Evolutionary conservation across 2,888 invertebrate species (phyloP).

Genomic region (Orthonevra nobilis): DNA sequence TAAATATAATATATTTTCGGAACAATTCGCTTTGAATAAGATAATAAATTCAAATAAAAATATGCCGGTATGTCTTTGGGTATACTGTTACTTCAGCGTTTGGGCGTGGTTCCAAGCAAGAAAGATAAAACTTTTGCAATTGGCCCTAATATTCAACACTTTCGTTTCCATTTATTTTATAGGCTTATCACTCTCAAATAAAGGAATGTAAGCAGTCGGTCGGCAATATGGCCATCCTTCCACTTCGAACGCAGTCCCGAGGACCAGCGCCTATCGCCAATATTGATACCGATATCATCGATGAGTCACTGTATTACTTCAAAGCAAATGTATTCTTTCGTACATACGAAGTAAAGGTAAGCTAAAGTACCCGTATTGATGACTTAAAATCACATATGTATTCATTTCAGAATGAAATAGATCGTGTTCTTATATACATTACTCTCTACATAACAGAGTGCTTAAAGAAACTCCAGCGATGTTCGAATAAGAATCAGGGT

Average conservation of each 20-base stretch:
- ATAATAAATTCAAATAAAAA: too few species aligned
- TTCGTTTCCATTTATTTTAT: neutral
- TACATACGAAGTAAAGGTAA: slow-evolving; percentile 98
- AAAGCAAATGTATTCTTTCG: slow-evolving; percentile 99
- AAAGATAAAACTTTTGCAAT: too few species aligned
- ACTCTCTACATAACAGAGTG: slow-evolving; percentile 99
- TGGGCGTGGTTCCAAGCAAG: slow-evolving; percentile 45
- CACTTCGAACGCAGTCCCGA: slow-evolving; percentile 92
- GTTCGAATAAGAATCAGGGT: slow-evolving; percentile 93
- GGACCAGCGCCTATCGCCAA: slow-evolving; percentile 93
- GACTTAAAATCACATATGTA: neutral
- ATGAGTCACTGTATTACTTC: slow-evolving; percentile 98
- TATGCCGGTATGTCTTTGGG: too few species aligned
- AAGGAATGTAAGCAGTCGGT: slow-evolving; percentile 86
- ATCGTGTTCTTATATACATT: slow-evolving; percentile 97
- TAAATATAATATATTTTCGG: too few species aligned
- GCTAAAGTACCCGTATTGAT: too few species aligned
- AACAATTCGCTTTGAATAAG: too few species aligned
- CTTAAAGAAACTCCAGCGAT: slow-evolving; percentile 95
- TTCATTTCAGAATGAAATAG: slow-evolving; percentile 92
- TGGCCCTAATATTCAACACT: too few species aligned
- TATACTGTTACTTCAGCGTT: too few species aligned
- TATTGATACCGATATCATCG: slow-evolving; percentile 93
- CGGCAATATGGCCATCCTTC: slow-evolving; percentile 96
- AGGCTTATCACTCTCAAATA: slow-evolving; percentile 98